Percentiles rank a stretch among this genome's conserved stretches.
Conservation (phyloP, 1,140 invertebrate genomes). For the Orchesella cincta region DNA sequence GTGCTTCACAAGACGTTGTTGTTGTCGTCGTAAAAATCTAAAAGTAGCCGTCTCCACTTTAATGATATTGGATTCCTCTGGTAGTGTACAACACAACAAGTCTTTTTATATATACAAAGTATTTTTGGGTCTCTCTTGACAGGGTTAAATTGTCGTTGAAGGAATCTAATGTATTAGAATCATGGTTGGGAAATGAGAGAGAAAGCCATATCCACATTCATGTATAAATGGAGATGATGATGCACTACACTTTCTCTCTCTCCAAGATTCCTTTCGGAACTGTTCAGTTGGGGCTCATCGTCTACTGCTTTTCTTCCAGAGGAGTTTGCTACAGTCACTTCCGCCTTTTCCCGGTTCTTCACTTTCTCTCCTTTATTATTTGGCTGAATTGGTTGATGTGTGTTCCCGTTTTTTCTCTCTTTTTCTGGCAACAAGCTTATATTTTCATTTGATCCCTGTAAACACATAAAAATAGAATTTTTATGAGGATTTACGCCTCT, state of each 20-base stretch:
- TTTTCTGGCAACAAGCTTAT: slow-evolving; percentile 15
- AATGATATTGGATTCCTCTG: too few species aligned
- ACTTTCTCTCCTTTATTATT: neutral
- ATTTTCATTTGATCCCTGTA: slow-evolving; percentile 32
- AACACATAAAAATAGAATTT: slow-evolving; percentile 35
- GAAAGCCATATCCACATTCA: too few species aligned
- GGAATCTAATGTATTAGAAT: too few species aligned
- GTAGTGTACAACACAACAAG: too few species aligned
- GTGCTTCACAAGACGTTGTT: neutral
- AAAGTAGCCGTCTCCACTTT: neutral
- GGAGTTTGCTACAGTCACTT: neutral
- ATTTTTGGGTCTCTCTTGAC: too few species aligned
- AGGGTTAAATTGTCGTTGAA: too few species aligned
- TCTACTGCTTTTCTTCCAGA: too few species aligned
- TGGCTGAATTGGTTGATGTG: neutral
- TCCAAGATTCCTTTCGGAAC: neutral
- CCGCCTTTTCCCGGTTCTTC: neutral
- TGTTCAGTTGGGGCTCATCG: slow-evolving; percentile 14
- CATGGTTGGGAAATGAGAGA: too few species aligned
- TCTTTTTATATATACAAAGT: too few species aligned
- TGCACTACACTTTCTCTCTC: too few species aligned
- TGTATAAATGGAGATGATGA: too few species aligned
- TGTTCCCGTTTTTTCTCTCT: neutral
- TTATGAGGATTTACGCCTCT: slow-evolving; percentile 34
- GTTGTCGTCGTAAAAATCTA: neutral